Base-by-base conservation (phyloP, 2,797 vertebrate species). In the Phylloscopus collybita region DNA sequence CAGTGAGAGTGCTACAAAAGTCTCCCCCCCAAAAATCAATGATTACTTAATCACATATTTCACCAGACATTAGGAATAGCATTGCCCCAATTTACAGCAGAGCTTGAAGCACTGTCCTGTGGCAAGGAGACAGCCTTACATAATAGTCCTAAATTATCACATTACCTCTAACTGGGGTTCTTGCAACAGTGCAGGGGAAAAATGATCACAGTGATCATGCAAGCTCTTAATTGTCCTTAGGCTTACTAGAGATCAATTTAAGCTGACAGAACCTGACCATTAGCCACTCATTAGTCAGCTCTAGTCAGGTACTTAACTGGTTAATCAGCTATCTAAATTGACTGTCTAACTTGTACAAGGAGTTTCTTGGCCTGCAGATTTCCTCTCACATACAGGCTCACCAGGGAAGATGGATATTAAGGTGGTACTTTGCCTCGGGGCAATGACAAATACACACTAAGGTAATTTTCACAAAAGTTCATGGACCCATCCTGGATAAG, bases 111-210 rank as follows among this genome's bases (percentile, higher is more conserved):
- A 27, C n/a, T 87, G 90, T 85, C 91, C 90, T 89, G 50, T 71
- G 54, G 74, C 88, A 95, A 95, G 93, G 78, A 76, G 70, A 94
- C 53, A 86, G 62, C 36, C 90, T 96, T 95, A 90, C 11, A n/a
- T 93, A 97, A 96, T 38, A 74, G 38, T 44, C 50, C 93, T 67
- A 86, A 86, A 92, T 90, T 50, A 92, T 50, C 26, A 36, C 64
- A 40, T 86, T 90, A 75, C 45, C 42, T 73, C 71, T 73, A 45
- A 81, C 73, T 40, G 51, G 16, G 15, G 60, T 65, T 73, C 56
- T 51, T 87, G 57, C 53, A 95, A 51, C 34, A 67, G 36, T 42
- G 30, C 29, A 88, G 16, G 38, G 56, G 21, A 0, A 38, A 89
- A 92, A 84, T 73, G 17, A 86, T 50, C 62, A 81, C 65, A 59